phyloP scores from a whole-genome alignment of 2,113 vertebrate genomes.

The Chloropsis cyanopogon region DNA sequence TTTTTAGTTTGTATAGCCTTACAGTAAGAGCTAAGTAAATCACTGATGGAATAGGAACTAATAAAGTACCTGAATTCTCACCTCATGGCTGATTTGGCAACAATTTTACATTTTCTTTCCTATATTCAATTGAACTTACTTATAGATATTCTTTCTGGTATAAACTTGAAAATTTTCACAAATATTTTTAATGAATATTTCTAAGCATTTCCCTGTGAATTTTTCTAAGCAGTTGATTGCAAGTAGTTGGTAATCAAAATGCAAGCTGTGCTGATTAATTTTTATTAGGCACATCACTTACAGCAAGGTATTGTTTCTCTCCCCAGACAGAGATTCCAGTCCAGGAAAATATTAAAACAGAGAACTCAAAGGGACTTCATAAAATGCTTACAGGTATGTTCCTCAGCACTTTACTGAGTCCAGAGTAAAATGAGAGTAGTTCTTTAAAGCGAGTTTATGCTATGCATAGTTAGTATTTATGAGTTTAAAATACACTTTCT shows the following conservation, averaged over 20 bases:
- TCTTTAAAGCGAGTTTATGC: not conserved
- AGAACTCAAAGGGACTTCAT: constrained; percentile 7
- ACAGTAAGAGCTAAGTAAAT: not conserved
- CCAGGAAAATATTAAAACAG: not conserved
- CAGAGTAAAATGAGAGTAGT: not conserved
- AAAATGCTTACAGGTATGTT: not conserved
- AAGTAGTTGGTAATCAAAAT: constrained; percentile 46
- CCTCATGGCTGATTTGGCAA: not conserved
- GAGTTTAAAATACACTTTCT: constrained; percentile 2
- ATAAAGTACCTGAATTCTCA: not conserved
- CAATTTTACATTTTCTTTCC: not conserved
- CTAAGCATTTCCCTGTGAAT: not conserved
- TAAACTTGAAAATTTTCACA: not conserved
- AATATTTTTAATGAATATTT: constrained; percentile 1
- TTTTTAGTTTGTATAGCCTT: not conserved
- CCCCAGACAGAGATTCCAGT: not conserved
- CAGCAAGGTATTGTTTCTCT: constrained; percentile 27
- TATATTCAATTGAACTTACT: not conserved
- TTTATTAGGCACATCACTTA: constrained; percentile 10
- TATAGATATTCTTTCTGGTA: not conserved
- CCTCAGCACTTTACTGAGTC: not conserved
- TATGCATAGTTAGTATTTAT: not conserved
- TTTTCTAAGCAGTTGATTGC: constrained; percentile 25
- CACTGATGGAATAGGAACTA: not conserved
- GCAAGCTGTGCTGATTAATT: constrained; percentile 23